A percentile compares a stretch with the other conserved stretches of the same genome.
phyloP scores from a whole-genome alignment of 1,140 invertebrate genomes.

The Nixonia krombeini region DNA sequence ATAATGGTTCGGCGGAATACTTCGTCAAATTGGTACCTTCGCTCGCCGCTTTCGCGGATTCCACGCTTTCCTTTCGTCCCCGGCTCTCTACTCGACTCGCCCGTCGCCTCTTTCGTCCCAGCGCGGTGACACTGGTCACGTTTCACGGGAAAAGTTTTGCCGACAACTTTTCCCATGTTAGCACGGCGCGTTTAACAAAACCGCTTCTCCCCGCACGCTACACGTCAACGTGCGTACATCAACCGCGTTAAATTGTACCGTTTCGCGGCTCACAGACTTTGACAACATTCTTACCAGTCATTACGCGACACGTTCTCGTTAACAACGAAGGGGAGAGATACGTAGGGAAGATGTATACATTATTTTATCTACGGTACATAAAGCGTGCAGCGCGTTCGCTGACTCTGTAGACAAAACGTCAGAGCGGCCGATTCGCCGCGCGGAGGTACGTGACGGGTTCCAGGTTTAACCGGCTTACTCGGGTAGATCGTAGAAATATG shows the following conservation, averaged over 20 bases:
- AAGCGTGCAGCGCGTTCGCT: conserved; percentile 24
- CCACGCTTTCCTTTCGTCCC: background rate
- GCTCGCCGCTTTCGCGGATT: background rate
- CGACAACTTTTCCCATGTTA: conserved; percentile 25
- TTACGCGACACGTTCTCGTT: conserved; percentile 20
- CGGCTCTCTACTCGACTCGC: no score
- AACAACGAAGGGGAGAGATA: conserved; percentile 8
- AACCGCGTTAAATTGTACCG: conserved; percentile 20
- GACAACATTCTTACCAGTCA: conserved; percentile 38
- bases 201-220: conserved; percentile 1
- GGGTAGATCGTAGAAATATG: conserved; percentile 48
- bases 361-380: no score
- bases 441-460: conserved; percentile 27
- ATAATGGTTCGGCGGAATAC: conserved; percentile 30
- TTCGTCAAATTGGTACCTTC: conserved; percentile 25
- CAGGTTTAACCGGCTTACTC: conserved; percentile 39
- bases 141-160: conserved; percentile 14
- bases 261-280: conserved; percentile 21
- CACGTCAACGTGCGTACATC: conserved; percentile 8
- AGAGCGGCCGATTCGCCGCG: conserved; percentile 29
- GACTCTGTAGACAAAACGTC: conserved; percentile 28
- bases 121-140: background rate
- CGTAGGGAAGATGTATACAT: conserved; percentile 27
- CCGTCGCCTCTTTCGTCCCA: no score
- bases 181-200: conserved; percentile 15